phyloP scores from a whole-genome alignment of 2,888 invertebrate genomes.

The Apotomis turbidana region DNA sequence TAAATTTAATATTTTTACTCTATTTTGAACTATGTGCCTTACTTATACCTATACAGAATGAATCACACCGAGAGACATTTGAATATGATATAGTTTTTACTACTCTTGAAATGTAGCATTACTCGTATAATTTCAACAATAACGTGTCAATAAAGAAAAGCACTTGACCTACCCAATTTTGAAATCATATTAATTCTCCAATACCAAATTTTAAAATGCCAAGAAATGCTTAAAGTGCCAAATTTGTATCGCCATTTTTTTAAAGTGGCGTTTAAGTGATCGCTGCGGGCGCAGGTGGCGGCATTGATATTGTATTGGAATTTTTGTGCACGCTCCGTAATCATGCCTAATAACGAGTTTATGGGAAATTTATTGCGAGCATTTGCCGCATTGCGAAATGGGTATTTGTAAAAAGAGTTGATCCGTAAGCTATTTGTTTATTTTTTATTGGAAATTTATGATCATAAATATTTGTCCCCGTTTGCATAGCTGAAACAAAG shows the following conservation, averaged over 20 bases:
- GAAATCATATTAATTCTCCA: constrained; percentile 7
- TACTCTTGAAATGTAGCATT: neutral
- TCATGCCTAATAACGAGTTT: constrained; percentile 40
- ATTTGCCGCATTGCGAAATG: constrained; percentile 21
- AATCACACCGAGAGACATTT: neutral
- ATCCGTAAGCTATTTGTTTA: neutral
- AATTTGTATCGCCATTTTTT: constrained; percentile 13
- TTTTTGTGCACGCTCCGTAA: constrained; percentile 29
- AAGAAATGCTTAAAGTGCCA: constrained; percentile 3
- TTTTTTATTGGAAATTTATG: neutral
- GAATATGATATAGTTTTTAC: neutral
- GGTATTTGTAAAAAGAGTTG: constrained; percentile 28
- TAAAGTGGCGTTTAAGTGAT: constrained; percentile 24
- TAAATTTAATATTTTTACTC: too few relatives aligned
- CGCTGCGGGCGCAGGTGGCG: constrained; percentile 25
- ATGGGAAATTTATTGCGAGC: constrained; percentile 40
- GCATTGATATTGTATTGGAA: constrained; percentile 35
- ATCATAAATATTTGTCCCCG: neutral
- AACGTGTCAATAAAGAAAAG: neutral
- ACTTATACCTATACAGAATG: too few relatives aligned
- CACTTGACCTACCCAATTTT: neutral
- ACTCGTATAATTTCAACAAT: neutral
- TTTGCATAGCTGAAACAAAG: neutral
- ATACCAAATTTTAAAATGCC: constrained; percentile 6
- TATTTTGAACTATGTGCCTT: too few relatives aligned